A percentile compares a stretch with the other conserved stretches of the same genome.
These are phyloP conservation scores for Aethina tumida DNA, from an alignment of 1,140 invertebrate species.

Conservation along the genomic window DNA sequence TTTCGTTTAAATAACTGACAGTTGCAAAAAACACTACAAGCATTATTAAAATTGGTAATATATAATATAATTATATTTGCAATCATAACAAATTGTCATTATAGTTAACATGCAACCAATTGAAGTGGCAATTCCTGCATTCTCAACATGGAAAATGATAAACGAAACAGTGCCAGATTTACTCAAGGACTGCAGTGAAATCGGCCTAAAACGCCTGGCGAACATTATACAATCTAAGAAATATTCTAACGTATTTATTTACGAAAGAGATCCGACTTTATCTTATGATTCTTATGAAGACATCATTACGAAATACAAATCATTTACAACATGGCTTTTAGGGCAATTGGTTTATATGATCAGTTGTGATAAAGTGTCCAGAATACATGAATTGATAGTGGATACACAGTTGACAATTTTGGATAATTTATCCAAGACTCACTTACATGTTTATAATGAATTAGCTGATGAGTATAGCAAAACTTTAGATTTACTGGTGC, in stretches of 20 bases:
- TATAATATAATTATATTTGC: no score
- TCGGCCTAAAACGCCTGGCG: conserved; percentile 38
- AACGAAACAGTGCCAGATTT: conserved; percentile 41
- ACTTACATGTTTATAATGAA: conserved; percentile 38
- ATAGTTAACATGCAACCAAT: conserved; percentile 9
- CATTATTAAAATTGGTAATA: no score
- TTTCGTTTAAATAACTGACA: no score
- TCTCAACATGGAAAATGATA: conserved; percentile 47
- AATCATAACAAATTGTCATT: no score
- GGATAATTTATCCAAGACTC: conserved; percentile 39
- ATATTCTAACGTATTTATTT: conserved; percentile 42
- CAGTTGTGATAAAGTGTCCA: conserved; percentile 39
- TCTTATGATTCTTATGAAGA: conserved; percentile 35
- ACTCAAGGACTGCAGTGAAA: conserved; percentile 39
- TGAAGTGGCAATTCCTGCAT: conserved; percentile 28
- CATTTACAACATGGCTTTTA: conserved; percentile 46
- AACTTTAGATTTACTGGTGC: conserved; percentile 34
- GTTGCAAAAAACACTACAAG: no score
- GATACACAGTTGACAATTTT: conserved; percentile 44
- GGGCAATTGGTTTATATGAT: conserved; percentile 46
- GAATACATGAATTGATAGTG: conserved; percentile 40
- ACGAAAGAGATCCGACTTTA: conserved; percentile 32
- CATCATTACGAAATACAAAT: conserved; percentile 34
- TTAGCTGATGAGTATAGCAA: conserved; percentile 39
- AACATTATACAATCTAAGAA: conserved; percentile 42